Base-by-base conservation (phyloP, 2,113 vertebrate genomes). In the Neodon shergylaensis region DNA sequence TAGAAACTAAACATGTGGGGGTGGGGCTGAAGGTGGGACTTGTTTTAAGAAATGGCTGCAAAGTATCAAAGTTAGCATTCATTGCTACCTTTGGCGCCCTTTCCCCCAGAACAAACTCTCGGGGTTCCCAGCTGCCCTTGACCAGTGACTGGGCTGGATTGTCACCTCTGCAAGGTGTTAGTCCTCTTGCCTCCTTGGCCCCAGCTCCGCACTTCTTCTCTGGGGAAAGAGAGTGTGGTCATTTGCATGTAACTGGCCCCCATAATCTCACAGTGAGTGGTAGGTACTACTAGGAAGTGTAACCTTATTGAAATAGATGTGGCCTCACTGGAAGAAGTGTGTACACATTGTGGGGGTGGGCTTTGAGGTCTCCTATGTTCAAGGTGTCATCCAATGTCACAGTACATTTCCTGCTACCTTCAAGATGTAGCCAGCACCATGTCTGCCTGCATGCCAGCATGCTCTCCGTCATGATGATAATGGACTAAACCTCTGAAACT, bases 81-180 rank as follows among this genome's bases (percentile, higher is more conserved):
- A 42, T 61, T 88, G 39, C 42, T 72, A 61, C 19, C 10, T 28
- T n/a, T 85, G 28, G 36, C 0, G 5, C 2, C 78, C 28, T 70
- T 42, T 11, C 3, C 14, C 73, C 52, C 0, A 13, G 49, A 68
- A 83, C n/a, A 31, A 82, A 28, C 36, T 77, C 4, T 58, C 84
- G 10, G 52, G 54, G 36, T n/a, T 52, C 52, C 68, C 61, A 65
- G 13, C 2, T 39, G 1, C 3, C 22, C 78, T 22, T 58, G 47
- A 21, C 54, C 36, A 28, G 36, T 0, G 26, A 16, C 36, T 1
- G 5, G 5, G 4, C 44, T 3, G 28, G 44, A 26, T 7, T 22
- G 65, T 39, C 11, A 14, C 10, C 14, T 44, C 65, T 78, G 33
- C 1, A 36, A 5, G 42, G 0, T 42, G 52, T 28, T 26, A 5